Conservation (phyloP, 1,140 invertebrate genomes). For the Zaprionus lachaisei region DNA sequence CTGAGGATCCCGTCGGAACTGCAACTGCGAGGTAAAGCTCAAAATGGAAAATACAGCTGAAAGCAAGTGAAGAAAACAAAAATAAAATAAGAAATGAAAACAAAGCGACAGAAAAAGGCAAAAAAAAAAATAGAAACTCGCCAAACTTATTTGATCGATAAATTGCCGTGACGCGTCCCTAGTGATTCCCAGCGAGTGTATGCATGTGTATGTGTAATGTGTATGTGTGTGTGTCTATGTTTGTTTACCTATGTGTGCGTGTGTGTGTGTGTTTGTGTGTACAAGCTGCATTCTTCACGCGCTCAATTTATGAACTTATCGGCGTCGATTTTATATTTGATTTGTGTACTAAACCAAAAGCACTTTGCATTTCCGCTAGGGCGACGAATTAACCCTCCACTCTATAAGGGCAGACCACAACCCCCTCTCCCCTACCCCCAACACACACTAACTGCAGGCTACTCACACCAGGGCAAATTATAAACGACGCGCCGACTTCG, state of each 20-base stretch:
- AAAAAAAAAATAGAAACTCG: conserved; percentile 24
- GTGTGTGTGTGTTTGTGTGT: conserved; percentile 29
- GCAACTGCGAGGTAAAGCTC: conserved; percentile 16
- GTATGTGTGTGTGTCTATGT: conserved; percentile 17
- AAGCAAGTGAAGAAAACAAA: conserved; percentile 3
- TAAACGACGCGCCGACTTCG: conserved; percentile 53
- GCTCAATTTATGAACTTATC: conserved; percentile 71
- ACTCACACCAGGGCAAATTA: conserved; percentile 11
- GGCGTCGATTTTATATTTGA: conserved; percentile 59
- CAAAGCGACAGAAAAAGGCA: conserved; percentile 26
- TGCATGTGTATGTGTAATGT: neutral
- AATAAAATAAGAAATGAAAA: conserved; percentile 2
- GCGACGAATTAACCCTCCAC: conserved; percentile 54
- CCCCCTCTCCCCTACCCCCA: neutral
- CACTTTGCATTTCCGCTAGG: conserved; percentile 52
- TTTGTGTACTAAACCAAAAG: conserved; percentile 65
- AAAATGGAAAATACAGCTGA: neutral
- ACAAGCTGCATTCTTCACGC: conserved; percentile 73
- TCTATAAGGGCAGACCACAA: neutral
- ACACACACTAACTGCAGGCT: neutral
- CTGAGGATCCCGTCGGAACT: conserved; percentile 7
- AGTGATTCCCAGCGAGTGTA: conserved; percentile 55
- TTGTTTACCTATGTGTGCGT: conserved; percentile 28
- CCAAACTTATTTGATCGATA: conserved; percentile 75
- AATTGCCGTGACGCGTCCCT: conserved; percentile 69